Evolutionary conservation across 2,797 vertebrate species (phyloP).

Genomic region (Megaceryle alcyon): DNA sequence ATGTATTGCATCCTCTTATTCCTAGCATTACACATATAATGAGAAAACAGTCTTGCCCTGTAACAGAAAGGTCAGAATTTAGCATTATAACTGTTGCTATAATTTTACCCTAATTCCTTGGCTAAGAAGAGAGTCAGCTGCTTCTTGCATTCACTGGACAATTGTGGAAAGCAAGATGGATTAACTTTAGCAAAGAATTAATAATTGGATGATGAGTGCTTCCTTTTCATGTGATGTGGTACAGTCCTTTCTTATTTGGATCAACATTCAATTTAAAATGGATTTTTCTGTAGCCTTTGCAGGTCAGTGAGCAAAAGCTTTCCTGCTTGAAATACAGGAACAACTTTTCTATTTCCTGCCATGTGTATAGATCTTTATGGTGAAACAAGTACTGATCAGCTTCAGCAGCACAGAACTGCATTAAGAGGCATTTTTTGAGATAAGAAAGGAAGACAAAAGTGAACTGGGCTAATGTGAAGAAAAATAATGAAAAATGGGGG

Average conservation of each 20-base stretch:
- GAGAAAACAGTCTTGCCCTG: not conserved
- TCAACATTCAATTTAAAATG: slow-evolving; percentile 48
- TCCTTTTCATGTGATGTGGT: not conserved
- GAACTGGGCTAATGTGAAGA: not conserved
- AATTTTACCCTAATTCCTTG: not conserved
- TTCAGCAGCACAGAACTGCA: not conserved
- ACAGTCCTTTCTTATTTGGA: slow-evolving; percentile 29
- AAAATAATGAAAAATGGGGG: not conserved
- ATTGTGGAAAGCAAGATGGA: not conserved
- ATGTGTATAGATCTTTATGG: not conserved
- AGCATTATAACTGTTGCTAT: not conserved
- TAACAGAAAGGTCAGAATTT: slow-evolving; percentile 8
- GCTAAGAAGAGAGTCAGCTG: not conserved
- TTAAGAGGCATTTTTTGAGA: not conserved
- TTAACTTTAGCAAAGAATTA: slow-evolving; percentile 24
- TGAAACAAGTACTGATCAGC: not conserved
- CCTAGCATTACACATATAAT: not conserved
- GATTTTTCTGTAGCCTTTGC: slow-evolving; percentile 19
- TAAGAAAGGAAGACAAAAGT: not conserved
- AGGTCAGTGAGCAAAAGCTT: slow-evolving; percentile 14
- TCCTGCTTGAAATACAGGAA: not conserved
- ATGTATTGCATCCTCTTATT: not conserved
- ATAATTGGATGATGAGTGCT: not conserved
- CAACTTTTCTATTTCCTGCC: not conserved
- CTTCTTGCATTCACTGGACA: not conserved